Percentiles rank a stretch among this genome's conserved stretches.
Conservation (phyloP, 2,113 vertebrate species). For the Archocentrus centrarchus region DNA sequence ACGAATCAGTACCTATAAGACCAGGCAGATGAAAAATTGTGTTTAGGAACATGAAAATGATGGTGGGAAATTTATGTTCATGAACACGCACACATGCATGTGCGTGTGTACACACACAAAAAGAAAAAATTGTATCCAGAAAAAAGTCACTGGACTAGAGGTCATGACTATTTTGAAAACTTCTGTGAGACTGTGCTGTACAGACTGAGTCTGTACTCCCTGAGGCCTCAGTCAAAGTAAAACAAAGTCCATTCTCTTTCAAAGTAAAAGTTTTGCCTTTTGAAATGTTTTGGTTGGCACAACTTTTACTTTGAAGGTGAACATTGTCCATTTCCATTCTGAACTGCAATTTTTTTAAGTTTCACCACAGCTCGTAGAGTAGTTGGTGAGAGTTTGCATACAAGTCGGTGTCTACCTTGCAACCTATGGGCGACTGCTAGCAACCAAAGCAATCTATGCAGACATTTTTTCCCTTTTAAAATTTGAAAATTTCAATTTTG, state of each 20-base stretch:
- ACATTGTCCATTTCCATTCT: neutral
- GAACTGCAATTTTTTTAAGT: neutral
- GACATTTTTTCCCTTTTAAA: neutral
- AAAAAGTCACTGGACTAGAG: too few relatives aligned
- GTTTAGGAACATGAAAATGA: neutral
- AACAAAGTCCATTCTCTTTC: neutral
- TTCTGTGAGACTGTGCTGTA: too few relatives aligned
- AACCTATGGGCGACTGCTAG: neutral
- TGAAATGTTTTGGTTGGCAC: neutral
- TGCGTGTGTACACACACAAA: too few relatives aligned
- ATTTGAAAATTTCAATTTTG: neutral
- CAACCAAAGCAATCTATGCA: neutral
- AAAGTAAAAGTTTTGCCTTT: neutral
- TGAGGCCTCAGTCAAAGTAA: neutral
- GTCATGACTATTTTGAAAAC: too few relatives aligned
- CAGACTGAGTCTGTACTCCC: neutral
- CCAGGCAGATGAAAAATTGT: neutral
- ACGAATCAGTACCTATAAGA: neutral
- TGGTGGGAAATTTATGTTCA: neutral
- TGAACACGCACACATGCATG: neutral
- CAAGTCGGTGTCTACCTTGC: neutral
- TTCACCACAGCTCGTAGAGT: neutral
- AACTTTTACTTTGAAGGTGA: neutral
- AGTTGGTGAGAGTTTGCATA: neutral
- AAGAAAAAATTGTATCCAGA: too few relatives aligned